These are phyloP conservation scores for Pseudeuparius sepicola DNA, from an alignment of 2,888 invertebrate genomes.

Conservation along the genomic window DNA sequence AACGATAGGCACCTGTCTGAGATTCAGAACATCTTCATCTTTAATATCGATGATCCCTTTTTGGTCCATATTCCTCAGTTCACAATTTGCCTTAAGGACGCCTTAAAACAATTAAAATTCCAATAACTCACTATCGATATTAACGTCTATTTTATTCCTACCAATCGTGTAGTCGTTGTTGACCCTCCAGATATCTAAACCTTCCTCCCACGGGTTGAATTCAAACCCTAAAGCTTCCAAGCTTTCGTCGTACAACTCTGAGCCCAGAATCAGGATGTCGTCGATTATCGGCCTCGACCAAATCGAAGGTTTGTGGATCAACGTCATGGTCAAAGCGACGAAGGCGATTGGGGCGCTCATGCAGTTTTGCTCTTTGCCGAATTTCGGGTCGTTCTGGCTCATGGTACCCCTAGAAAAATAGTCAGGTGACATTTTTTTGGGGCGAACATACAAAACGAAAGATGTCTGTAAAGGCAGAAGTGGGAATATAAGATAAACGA, in stretches of 20 bases:
- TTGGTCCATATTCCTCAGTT: conserved; percentile 40
- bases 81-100: conserved; percentile 36
- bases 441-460: no score
- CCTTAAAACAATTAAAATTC: no score
- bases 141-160: no score
- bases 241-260: conserved; percentile 43
- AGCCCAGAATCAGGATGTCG: conserved; percentile 43
- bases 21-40: conserved; percentile 35
- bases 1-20: no score
- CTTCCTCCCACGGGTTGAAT: conserved; percentile 47
- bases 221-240: conserved; percentile 44
- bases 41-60: conserved; percentile 43
- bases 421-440: no score
- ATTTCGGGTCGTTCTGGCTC: conserved; percentile 42
- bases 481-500: no score
- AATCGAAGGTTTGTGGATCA: conserved; percentile 45
- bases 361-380: conserved; percentile 41
- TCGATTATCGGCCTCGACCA: conserved; percentile 52
- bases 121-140: no score
- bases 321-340: conserved; percentile 48
- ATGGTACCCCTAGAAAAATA: conserved; percentile 39
- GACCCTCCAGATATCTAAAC: conserved; percentile 39
- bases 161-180: conserved; percentile 40
- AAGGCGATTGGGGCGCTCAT: conserved; percentile 49
- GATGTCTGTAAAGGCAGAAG: no score